These are phyloP conservation scores for Cavia porcellus DNA, from an alignment of 2,113 vertebrate species.

Conservation along the genomic window DNA sequence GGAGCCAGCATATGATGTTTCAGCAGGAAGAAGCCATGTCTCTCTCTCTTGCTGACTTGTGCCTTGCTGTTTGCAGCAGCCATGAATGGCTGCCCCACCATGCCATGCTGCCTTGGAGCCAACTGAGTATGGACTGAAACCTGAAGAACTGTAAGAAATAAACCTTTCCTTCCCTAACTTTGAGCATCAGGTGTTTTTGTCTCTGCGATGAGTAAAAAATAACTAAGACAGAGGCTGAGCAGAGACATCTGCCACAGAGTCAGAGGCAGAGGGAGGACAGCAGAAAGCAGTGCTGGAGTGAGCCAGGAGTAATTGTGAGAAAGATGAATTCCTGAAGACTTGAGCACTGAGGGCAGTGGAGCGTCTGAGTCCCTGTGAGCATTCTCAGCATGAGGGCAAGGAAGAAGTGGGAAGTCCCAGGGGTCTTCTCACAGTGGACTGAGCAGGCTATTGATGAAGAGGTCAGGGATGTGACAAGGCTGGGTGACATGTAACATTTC, in stretches of 20 bases:
- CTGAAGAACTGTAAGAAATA: too few relatives aligned
- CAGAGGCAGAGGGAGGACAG: background rate
- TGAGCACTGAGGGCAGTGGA: background rate
- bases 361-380: background rate
- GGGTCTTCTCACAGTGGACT: background rate
- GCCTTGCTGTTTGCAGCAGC: too few relatives aligned
- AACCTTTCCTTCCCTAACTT: too few relatives aligned
- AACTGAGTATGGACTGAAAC: too few relatives aligned
- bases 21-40: too few relatives aligned
- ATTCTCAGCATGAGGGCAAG: fast-evolving
- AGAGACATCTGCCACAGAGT: background rate
- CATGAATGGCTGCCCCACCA: too few relatives aligned
- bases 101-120: too few relatives aligned
- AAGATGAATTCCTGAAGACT: background rate
- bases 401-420: background rate
- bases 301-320: background rate
- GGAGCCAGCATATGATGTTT: too few relatives aligned
- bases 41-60: too few relatives aligned
- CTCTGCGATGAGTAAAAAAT: too few relatives aligned
- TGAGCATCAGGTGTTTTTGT: too few relatives aligned
- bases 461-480: background rate
- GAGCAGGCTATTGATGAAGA: background rate
- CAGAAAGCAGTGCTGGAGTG: background rate
- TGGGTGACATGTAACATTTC: too few relatives aligned
- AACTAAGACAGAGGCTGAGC: background rate